A percentile compares a stretch with the other conserved stretches of the same genome.
Evolutionary conservation across 2,888 invertebrate genomes (phyloP).

Genomic region (Apamea sordens): DNA sequence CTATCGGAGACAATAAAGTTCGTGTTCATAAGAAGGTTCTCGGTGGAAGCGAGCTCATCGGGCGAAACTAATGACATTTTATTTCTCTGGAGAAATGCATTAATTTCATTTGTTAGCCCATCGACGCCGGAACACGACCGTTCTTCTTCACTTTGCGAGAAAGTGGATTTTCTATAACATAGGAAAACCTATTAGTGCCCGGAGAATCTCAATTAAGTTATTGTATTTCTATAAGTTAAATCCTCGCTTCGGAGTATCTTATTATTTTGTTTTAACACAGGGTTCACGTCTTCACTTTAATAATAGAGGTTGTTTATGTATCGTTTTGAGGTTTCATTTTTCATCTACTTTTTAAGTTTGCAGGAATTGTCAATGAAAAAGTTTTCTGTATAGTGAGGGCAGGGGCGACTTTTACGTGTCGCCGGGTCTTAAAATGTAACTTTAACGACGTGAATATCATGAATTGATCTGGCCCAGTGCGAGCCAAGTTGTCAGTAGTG

Average conservation of each 20-base stretch:
- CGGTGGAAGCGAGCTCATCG: constrained; percentile 82
- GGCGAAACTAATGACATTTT: constrained; percentile 88
- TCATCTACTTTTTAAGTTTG: constrained; percentile 15
- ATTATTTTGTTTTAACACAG: constrained; percentile 41
- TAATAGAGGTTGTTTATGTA: constrained; percentile 16
- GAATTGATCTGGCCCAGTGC: constrained; percentile 61
- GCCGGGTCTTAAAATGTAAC: constrained; percentile 43
- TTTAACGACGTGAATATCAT: constrained; percentile 62
- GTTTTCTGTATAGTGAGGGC: constrained; percentile 6
- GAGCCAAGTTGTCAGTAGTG: constrained; percentile 42
- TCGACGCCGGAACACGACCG: constrained; percentile 82
- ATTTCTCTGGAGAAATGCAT: constrained; percentile 89
- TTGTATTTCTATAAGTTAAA: constrained; percentile 64
- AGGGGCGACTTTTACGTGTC: neutral
- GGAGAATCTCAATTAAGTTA: constrained; percentile 71
- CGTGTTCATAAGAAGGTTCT: constrained; percentile 76
- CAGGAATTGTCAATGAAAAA: constrained; percentile 25
- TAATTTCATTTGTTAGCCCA: constrained; percentile 89
- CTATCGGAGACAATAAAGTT: constrained; percentile 75
- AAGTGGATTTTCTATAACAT: constrained; percentile 84
- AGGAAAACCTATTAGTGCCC: constrained; percentile 80
- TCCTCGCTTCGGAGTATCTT: constrained; percentile 48
- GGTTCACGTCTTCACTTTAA: constrained; percentile 21
- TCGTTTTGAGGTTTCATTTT: neutral
- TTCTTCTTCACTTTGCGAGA: constrained; percentile 77